A percentile compares a stretch with the other conserved stretches of the same genome.
Evolutionary conservation across 1,140 invertebrate genomes (phyloP).

Genomic region (Dendrolimus punctatus): DNA sequence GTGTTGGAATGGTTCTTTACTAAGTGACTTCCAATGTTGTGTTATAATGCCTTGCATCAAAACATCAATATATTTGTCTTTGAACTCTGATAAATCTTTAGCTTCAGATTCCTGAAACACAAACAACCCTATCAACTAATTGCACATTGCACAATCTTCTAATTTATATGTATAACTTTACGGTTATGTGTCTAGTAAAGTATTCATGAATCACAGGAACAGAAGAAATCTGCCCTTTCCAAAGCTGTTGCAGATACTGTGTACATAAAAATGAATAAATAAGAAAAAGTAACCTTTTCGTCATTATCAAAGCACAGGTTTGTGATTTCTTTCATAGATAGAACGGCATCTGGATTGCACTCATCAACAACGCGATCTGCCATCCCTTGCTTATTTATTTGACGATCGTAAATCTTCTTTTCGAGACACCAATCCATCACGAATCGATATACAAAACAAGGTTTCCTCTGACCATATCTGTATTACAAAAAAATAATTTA

Average conservation of each 20-base stretch:
- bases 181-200: no score
- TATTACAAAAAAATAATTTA: constrained; percentile 4
- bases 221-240: no score
- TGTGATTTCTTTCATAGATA: constrained; percentile 95
- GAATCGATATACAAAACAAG: constrained; percentile 95
- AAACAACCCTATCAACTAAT: neutral
- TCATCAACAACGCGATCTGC: constrained; percentile 98
- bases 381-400: constrained; percentile 98
- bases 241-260: no score
- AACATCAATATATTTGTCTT: constrained; percentile 85
- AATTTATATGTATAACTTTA: constrained; percentile 2
- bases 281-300: constrained; percentile 73
- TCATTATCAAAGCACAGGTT: constrained; percentile 95
- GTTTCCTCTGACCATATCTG: constrained; percentile 94
- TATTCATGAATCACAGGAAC: no score
- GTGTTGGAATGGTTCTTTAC: constrained; percentile 95
- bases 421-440: constrained; percentile 98
- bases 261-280: no score
- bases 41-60: constrained; percentile 84
- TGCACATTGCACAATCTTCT: neutral
- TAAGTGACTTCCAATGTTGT: constrained; percentile 79
- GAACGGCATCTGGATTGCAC: constrained; percentile 95
- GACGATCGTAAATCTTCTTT: constrained; percentile 97
- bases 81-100: constrained; percentile 79
- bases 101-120: constrained; percentile 75